These are phyloP conservation scores for Smithornis capensis DNA, from an alignment of 2,113 vertebrate species.

Conservation along the genomic window DNA sequence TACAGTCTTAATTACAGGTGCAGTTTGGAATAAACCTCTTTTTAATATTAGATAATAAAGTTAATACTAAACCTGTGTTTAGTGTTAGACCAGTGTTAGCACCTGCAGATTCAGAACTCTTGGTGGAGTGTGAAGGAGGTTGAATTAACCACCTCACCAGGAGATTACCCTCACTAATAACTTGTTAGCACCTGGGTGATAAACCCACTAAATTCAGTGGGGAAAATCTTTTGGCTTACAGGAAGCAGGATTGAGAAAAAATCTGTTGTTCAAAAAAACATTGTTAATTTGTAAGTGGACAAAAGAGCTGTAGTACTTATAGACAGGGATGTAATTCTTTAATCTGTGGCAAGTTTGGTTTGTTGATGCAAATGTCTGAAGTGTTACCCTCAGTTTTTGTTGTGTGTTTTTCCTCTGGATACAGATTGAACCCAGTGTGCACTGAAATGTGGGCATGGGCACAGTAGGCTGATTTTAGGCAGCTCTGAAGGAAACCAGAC, in stretches of 20 bases:
- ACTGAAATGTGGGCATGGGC: not conserved
- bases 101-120: not conserved
- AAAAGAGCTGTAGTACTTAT: not conserved
- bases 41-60: not conserved
- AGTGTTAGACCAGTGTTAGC: not conserved
- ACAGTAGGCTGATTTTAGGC: not conserved
- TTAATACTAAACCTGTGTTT: not conserved
- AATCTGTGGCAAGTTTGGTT: not conserved
- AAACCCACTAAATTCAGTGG: not conserved
- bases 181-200: not conserved
- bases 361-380: not conserved
- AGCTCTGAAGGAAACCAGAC: not conserved
- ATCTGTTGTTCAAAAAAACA: not conserved
- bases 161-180: not conserved
- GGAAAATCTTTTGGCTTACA: not conserved
- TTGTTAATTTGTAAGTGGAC: not conserved
- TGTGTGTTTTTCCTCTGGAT: not conserved
- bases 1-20: not conserved
- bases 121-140: not conserved
- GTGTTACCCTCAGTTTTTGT: not conserved
- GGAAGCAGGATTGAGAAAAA: not conserved
- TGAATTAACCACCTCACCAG: not conserved
- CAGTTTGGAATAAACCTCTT: not conserved
- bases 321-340: not conserved
- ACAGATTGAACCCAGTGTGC: not conserved